Evolutionary conservation across 2,113 vertebrate species (phyloP), one percentile per base, ranked within the genome.

Genomic region (Polypterus senegalus): DNA sequence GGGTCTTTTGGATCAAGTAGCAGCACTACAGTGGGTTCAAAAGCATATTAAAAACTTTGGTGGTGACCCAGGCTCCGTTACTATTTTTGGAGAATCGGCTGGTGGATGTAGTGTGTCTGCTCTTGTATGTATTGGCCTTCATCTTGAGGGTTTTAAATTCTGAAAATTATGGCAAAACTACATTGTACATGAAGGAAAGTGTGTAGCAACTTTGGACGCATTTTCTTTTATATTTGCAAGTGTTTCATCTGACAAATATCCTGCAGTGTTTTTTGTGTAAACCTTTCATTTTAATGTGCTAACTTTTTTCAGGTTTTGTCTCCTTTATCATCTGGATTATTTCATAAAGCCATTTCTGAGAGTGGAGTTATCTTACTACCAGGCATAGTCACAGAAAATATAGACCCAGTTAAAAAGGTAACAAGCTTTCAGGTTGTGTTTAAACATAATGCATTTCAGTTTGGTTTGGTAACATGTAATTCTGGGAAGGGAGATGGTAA

Each of bases 1-100:
- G 82, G 88, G 85, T 5, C 84, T 89, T 57, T 4, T 86, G 73
- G 89, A 92, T 63, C 89, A 93, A 73, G 63, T 90, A 10, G 78
- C 77, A 1, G 81, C 88, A 3, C 74, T 92, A 0, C 75, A 52
- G 53, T 92, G 91, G 90, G 79, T 91, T 10, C 77, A 85, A 66
- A 73, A 83, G 60, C 91, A 91, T 43, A 87, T 93, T 0, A 71
- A 76, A 59, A 61, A 62, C 48, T 91, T 92, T 45, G 88, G 88
- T 59, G 91, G 91, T 1, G 71, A 91, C 65, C 81, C 88, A 5
- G 65, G 77, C 55, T 63, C 45, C 0, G 87, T 92, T 65, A 92
- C 91, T 7, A 71, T 92, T 5, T 87, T 83, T 65, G 89, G 91
- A 27, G 73, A 83, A 47, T 91, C 88, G 9, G 85, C 86, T 1